These are phyloP conservation scores for Drosophila tani DNA, from an alignment of 1,140 invertebrate genomes.

Conservation along the genomic window DNA sequence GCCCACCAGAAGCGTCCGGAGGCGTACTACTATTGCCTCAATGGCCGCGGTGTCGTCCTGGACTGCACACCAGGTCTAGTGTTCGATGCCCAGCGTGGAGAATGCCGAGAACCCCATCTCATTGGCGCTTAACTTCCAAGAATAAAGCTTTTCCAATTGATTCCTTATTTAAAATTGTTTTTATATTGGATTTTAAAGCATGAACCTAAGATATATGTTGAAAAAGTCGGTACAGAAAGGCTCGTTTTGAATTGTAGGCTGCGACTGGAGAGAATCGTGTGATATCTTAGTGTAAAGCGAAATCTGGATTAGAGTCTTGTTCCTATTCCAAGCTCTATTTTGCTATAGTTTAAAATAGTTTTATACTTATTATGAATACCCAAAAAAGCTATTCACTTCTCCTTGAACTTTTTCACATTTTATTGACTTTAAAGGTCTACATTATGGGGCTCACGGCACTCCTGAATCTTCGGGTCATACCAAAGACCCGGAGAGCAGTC, in stretches of 20 bases:
- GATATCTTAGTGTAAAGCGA: too few relatives aligned
- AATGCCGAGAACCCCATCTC: conserved; percentile 57
- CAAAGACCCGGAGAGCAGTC: conserved; percentile 73
- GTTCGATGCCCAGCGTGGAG: conserved; percentile 54
- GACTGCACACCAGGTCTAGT: conserved; percentile 77
- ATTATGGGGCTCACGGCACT: conserved; percentile 62
- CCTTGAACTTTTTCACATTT: background rate
- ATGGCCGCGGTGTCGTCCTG: conserved; percentile 66
- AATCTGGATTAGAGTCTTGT: background rate
- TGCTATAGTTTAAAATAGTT: too few relatives aligned
- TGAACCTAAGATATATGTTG: background rate
- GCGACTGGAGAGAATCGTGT: background rate
- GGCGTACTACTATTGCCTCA: conserved; percentile 73
- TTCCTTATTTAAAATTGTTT: background rate
- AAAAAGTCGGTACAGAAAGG: background rate
- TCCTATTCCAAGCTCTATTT: background rate
- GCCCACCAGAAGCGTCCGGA: conserved; percentile 61
- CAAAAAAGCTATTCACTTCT: background rate
- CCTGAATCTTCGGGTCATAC: conserved; percentile 57
- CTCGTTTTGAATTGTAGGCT: too few relatives aligned
- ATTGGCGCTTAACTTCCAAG: conserved; percentile 22
- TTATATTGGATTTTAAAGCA: background rate
- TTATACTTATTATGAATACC: too few relatives aligned
- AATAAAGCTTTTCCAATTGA: conserved; percentile 8
- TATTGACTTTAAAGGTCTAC: conserved; percentile 3